These are phyloP conservation scores for Anguilla rostrata DNA, from an alignment of 2,113 vertebrate species.

Conservation along the genomic window DNA sequence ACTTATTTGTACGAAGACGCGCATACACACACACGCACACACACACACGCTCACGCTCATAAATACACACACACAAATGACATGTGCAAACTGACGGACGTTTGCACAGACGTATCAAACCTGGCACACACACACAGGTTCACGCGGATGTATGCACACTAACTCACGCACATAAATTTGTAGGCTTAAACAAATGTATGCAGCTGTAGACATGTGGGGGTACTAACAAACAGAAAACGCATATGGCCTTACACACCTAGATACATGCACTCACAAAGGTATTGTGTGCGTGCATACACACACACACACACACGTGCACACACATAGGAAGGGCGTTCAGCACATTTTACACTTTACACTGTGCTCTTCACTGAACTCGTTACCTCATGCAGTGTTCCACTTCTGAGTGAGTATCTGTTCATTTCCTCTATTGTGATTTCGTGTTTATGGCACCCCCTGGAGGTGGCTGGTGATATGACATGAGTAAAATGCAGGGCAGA, in stretches of 20 bases:
- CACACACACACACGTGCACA: too few species aligned
- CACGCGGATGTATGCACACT: background rate
- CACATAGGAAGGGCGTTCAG: too few species aligned
- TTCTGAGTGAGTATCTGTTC: background rate
- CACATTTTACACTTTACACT: too few species aligned
- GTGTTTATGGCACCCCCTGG: background rate
- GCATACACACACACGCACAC: conserved; percentile 49
- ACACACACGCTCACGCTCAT: conserved; percentile 44
- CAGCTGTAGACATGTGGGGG: background rate
- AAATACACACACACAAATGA: conserved; percentile 33
- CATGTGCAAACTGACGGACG: too few species aligned
- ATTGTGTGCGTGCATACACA: too few species aligned
- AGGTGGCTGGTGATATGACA: background rate
- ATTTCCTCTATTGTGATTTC: background rate
- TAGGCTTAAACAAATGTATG: background rate
- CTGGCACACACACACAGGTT: conserved; percentile 1
- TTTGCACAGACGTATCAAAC: background rate
- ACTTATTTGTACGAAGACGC: conserved; percentile 42
- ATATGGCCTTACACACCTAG: too few species aligned
- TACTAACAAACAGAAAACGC: background rate
- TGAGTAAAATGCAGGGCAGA: background rate
- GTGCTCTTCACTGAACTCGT: too few species aligned
- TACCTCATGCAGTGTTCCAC: too few species aligned
- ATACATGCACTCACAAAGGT: too few species aligned
- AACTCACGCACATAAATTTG: too few species aligned